Percentiles rank a stretch among this genome's conserved stretches.
phyloP scores from a whole-genome alignment of 1,140 invertebrate species.

The Yoshiicerus persimilis region DNA sequence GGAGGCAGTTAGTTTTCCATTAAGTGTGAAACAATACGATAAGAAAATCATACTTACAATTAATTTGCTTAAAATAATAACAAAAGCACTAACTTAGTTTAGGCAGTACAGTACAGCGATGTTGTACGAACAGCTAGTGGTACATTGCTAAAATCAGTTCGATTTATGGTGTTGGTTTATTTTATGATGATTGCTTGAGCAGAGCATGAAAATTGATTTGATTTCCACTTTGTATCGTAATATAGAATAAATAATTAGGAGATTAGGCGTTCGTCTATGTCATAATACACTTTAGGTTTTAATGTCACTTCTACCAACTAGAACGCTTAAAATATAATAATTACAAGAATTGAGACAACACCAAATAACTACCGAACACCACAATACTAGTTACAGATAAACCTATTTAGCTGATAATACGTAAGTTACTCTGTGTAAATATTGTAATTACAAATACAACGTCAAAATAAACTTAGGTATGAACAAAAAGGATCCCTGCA shows the following conservation, averaged over 20 bases:
- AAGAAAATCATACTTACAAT: no score
- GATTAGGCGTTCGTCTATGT: neutral
- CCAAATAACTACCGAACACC: neutral
- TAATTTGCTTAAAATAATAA: no score
- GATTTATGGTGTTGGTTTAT: neutral
- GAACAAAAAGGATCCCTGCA: no score
- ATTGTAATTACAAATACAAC: no score
- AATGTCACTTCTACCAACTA: neutral
- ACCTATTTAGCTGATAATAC: neutral
- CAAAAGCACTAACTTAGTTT: neutral
- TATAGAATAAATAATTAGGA: neutral
- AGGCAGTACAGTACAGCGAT: neutral
- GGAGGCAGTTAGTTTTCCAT: no score
- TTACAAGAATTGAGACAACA: neutral
- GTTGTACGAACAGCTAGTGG: constrained; percentile 4
- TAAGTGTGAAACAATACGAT: neutral
- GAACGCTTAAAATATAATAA: neutral
- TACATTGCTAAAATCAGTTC: neutral
- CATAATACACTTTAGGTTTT: constrained; percentile 2
- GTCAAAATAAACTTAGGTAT: no score
- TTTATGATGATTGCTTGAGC: constrained; percentile 15
- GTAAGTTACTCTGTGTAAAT: no score
- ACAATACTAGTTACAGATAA: no score
- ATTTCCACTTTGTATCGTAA: neutral
- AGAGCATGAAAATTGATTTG: neutral